phyloP scores from a whole-genome alignment of 2,888 invertebrate species.

The Homarus gammarus region DNA sequence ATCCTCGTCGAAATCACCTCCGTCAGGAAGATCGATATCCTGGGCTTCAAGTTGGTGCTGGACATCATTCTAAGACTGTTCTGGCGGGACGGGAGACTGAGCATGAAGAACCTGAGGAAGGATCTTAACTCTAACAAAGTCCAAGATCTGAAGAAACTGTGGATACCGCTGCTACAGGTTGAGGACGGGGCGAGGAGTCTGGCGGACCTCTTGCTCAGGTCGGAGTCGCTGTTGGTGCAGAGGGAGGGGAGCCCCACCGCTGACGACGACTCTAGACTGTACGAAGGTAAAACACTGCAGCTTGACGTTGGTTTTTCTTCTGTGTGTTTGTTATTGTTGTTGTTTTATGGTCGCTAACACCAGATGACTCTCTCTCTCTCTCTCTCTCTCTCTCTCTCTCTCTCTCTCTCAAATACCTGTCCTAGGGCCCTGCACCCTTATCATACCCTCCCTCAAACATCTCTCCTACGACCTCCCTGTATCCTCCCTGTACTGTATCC shows the following conservation, averaged over 20 bases:
- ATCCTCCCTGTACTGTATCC: no score
- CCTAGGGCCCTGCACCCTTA: not conserved
- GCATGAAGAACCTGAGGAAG: slow-evolving; percentile 30
- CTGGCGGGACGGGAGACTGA: slow-evolving; percentile 41
- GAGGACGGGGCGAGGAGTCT: slow-evolving; percentile 45
- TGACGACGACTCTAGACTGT: slow-evolving; percentile 37
- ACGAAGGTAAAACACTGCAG: slow-evolving; percentile 52
- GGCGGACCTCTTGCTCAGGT: slow-evolving; percentile 17
- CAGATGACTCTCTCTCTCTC: not conserved
- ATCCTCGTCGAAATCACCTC: slow-evolving; percentile 41
- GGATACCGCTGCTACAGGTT: slow-evolving; percentile 40
- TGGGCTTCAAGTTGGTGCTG: slow-evolving; percentile 31
- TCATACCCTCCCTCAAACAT: not conserved
- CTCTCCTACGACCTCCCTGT: no score
- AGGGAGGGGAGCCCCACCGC: not conserved
- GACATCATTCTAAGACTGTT: slow-evolving; percentile 30
- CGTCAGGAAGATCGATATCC: slow-evolving; percentile 26
- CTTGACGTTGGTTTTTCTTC: no score
- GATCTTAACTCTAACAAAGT: slow-evolving; percentile 33
- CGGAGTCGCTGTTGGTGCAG: slow-evolving; percentile 30
- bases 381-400: slow-evolving; percentile 29
- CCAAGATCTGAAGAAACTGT: slow-evolving; percentile 24
- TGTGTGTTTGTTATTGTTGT: no score
- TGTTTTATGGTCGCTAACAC: no score
- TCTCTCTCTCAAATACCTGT: no score